Base-by-base conservation (phyloP, 2,113 vertebrate genomes). In the Megatriorchis doriae region DNA sequence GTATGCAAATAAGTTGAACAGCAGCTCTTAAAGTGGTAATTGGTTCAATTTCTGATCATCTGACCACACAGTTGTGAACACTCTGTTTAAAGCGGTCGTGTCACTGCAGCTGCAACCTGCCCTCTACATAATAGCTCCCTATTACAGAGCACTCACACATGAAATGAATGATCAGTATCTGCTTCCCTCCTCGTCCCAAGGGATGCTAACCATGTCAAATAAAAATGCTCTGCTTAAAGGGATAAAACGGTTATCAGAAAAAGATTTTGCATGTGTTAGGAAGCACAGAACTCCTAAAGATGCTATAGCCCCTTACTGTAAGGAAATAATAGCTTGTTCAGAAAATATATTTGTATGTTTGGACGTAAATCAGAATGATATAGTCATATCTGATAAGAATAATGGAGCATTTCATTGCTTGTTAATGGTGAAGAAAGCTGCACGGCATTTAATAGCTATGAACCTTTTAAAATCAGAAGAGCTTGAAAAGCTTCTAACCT, bases 121-220 rank as follows among this genome's bases (percentile, higher is more conserved):
- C 66, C 75, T 80, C 86, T 29, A 43, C 67, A 66, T 88, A 97
- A 94, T n/a, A 90, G 66, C 79, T 90, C 32, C 31, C 71, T 83
- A 65, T 86, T 94, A 80, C 31, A 73, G 79, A 83, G 71, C 91
- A 92, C 82, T 96, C 82, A 31, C 18, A 88, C 20, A 16, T 80
- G 90, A 93, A 95, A 93, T 59, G 66, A 79, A 79, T 77, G 67
- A 95, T 91, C 72, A 73, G 58, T 80, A 93, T 83, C 88, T 86
- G 58, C 71, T 83, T 83, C 63, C 29, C 27, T 82, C 58, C 13
- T 47, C 3, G 1, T 88, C 86, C 52, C 86, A 32, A 66, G 80
- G 75, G 88, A 90, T 70, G 86, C 53, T 77, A 90, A 81, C 40
- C 34, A 72, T 48, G 79, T 80, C 58, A 86, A 73, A 90, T 34